Percentiles rank a stretch among this genome's conserved stretches.
Evolutionary conservation across 1,140 invertebrate species (phyloP).

Genomic region (Ceratosolen fusciceps): DNA sequence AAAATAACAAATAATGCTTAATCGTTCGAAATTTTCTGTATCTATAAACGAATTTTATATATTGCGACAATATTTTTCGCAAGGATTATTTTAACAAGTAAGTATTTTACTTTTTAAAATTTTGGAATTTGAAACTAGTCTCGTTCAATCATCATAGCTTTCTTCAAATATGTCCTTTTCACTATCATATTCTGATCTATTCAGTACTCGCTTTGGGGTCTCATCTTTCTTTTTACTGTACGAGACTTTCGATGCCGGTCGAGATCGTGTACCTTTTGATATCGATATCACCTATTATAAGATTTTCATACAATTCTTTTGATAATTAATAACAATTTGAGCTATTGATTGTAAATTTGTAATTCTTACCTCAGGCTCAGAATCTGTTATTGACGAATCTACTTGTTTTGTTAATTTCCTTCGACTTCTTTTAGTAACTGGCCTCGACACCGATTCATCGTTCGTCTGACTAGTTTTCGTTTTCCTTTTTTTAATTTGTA

Average conservation of each 20-base stretch:
- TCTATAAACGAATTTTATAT: constrained; percentile 2
- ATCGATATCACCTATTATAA: constrained; percentile 54
- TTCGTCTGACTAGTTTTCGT: constrained; percentile 33
- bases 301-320: constrained; percentile 18
- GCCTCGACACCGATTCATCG: constrained; percentile 12
- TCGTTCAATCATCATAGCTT: constrained; percentile 45
- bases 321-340: constrained; percentile 8
- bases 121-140: constrained; percentile 23
- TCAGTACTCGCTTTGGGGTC: constrained; percentile 31
- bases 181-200: constrained; percentile 46
- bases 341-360: constrained; percentile 16
- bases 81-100: constrained; percentile 25
- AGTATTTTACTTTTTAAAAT: constrained; percentile 37
- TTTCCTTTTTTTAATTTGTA: constrained; percentile 64
- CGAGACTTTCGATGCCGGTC: constrained; percentile 43
- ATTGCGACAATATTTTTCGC: constrained; percentile 18
- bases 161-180: constrained; percentile 63
- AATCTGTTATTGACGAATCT: constrained; percentile 47
- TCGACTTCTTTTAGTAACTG: constrained; percentile 41
- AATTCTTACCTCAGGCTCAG: constrained; percentile 56
- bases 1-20: constrained; percentile 30
- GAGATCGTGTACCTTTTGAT: constrained; percentile 54
- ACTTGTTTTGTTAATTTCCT: constrained; percentile 41
- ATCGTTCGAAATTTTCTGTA: constrained; percentile 8
- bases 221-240: constrained; percentile 27